Base-by-base conservation (phyloP, 2,797 vertebrate genomes). In the Spea hammondii region DNA sequence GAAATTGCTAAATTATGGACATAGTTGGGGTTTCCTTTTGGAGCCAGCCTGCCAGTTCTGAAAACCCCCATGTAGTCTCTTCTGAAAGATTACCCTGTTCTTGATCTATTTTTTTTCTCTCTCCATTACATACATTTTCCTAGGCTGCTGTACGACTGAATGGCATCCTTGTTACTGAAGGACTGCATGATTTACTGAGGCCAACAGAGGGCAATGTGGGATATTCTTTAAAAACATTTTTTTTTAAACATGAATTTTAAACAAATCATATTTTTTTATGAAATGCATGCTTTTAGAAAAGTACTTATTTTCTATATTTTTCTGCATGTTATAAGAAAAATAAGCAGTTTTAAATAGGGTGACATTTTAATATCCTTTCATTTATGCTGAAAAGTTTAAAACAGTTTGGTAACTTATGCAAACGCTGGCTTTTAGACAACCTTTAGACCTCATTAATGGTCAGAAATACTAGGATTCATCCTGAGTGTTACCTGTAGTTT, bases 1-100 rank as follows among this genome's bases (percentile, higher is more conserved):
- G 14, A 62, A 67, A 48, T 50, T 69, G 47, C 57, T 10, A 49
- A 66, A 77, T 77, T 73, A 14, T 49, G 59, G 69, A 77, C 70
- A 82, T 77, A 81, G 74, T 69, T 82, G 70, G 74, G 70, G 74
- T 74, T 80, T 77, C 50, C 70, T 74, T 70, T 65, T 17, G 65
- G 76, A 74, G 74, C 57, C 75, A 51, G 64, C 17, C 60, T 74
- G 50, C 17, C 17, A 77, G 55, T 45, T 48, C 70, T 77, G 57
- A 73, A 77, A 65, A 65, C 17, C 59, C 44, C 70, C 74, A 17
- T 79, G 49, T 72, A 70, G 54, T 53, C 74, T 66, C 47, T 65
- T 11, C 62, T 80, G 74, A 74, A 79, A 80, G 78, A 72, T 65
- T 65, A 46, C 57, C 64, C 67, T 79, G 77, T 83, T 78, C 70